These are phyloP conservation scores for Castor canadensis DNA, from an alignment of 2,113 vertebrate species.

Conservation along the genomic window DNA sequence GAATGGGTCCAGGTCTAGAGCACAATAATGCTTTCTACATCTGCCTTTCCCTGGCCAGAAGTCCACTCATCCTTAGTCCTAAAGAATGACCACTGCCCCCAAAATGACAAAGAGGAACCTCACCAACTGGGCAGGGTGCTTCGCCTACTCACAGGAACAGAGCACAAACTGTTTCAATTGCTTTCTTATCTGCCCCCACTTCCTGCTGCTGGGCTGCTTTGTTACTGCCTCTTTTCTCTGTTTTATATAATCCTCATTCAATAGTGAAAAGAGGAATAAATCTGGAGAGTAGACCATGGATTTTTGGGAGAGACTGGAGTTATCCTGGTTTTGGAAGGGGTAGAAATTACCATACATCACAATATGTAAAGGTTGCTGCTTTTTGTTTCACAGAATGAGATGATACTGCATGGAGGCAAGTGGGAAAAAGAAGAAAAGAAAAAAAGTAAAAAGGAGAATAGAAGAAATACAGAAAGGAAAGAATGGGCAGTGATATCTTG, in stretches of 20 bases:
- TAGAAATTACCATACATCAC: background rate
- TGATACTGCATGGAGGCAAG: background rate
- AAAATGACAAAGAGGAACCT: background rate
- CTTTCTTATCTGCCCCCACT: background rate
- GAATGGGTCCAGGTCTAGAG: background rate
- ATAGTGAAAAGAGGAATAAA: background rate
- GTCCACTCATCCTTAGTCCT: background rate
- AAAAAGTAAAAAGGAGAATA: no score
- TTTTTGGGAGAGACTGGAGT: background rate
- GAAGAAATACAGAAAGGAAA: background rate
- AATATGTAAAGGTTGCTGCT: background rate
- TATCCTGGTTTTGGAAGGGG: background rate
- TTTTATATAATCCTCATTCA: background rate
- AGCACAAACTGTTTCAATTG: background rate
- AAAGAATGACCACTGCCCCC: background rate
- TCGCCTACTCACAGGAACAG: background rate
- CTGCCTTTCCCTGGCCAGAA: background rate
- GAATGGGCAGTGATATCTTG: background rate
- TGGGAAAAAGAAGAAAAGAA: background rate
- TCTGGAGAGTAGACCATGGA: background rate
- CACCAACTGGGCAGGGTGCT: background rate
- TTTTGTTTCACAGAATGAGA: background rate
- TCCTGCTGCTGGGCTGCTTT: background rate
- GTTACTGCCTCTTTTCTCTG: background rate
- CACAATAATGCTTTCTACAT: background rate